Conservation (phyloP, 2,797 vertebrate species). For the Fistularia commersonii region DNA sequence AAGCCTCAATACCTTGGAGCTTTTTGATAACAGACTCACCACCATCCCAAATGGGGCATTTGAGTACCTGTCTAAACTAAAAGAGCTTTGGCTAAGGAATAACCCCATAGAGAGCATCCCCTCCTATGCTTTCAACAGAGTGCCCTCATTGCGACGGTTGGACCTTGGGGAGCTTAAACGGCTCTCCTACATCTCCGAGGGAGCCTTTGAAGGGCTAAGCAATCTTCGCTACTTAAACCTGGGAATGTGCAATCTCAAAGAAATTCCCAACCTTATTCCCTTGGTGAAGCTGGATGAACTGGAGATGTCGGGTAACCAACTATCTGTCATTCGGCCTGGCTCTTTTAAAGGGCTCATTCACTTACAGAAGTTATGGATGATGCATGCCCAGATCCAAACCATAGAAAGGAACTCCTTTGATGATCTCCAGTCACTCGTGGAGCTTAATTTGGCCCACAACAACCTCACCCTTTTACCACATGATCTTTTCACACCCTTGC, state of each 20-base stretch:
- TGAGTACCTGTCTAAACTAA: constrained; percentile 98
- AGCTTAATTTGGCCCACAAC: constrained; percentile 98
- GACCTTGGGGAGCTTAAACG: constrained; percentile 97
- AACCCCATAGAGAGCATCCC: constrained; percentile 99
- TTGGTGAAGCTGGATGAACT: constrained; percentile 95
- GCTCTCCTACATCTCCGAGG: constrained; percentile 98
- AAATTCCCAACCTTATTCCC: constrained; percentile 98
- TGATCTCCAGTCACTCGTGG: constrained; percentile 96
- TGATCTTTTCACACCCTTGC: constrained; percentile 97
- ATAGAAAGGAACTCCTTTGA: constrained; percentile 99
- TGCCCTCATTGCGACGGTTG: constrained; percentile 92
- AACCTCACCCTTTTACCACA: constrained; percentile 98
- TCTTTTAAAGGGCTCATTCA: constrained; percentile 98
- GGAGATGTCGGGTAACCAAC: constrained; percentile 98
- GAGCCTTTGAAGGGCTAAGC: constrained; percentile 98
- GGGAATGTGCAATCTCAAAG: constrained; percentile 99
- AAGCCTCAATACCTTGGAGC: constrained; percentile 98
- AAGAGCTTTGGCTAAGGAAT: constrained; percentile 98
- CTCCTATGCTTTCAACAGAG: constrained; percentile 98
- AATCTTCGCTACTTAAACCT: constrained; percentile 99
- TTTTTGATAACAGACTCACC: constrained; percentile 99
- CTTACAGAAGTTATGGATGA: constrained; percentile 99
- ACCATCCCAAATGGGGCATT: constrained; percentile 99
- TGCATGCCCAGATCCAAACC: constrained; percentile 98
- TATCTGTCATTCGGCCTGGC: constrained; percentile 90